Evolutionary conservation across 2,888 invertebrate genomes (phyloP).

Genomic region (Drosophila paranaensis): DNA sequence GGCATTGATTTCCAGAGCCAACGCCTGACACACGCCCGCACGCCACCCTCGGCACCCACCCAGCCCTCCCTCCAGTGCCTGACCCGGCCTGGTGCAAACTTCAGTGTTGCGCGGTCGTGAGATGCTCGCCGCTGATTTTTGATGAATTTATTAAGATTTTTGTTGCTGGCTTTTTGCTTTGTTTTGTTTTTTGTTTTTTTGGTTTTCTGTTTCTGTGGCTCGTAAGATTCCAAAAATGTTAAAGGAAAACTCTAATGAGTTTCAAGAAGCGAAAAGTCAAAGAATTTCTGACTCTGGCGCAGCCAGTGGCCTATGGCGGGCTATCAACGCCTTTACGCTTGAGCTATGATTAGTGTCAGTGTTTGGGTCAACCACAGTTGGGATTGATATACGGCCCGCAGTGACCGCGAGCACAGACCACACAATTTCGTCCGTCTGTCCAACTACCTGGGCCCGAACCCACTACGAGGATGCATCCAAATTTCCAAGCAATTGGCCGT

Average conservation of each 20-base stretch:
- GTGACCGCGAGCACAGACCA: constrained; percentile 63
- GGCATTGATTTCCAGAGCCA: constrained; percentile 67
- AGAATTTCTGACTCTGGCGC: constrained; percentile 11
- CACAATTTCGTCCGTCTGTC: constrained; percentile 58
- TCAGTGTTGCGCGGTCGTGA: constrained; percentile 63
- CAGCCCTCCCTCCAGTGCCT: background rate
- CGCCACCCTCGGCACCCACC: background rate
- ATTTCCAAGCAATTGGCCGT: constrained; percentile 77
- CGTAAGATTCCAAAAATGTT: constrained; percentile 25
- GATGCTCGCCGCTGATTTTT: constrained; percentile 72
- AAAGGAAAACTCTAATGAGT: constrained; percentile 67
- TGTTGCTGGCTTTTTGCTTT: constrained; percentile 4
- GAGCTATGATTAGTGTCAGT: constrained; percentile 75
- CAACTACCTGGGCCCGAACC: constrained; percentile 22
- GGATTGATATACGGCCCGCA: constrained; percentile 66
- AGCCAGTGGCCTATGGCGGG: background rate
- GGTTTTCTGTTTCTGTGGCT: constrained; percentile 14
- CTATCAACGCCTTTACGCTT: constrained; percentile 76
- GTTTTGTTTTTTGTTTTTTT: background rate
- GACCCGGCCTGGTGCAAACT: constrained; percentile 3
- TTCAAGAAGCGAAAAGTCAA: constrained; percentile 63
- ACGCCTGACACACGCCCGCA: constrained; percentile 35
- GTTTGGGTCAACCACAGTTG: constrained; percentile 71
- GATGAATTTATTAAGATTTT: constrained; percentile 78
- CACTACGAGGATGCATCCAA: constrained; percentile 50